Percentiles rank a stretch among this genome's conserved stretches.
These are phyloP conservation scores for Temnothorax ravouxi DNA, from an alignment of 2,888 invertebrate species.

Conservation along the genomic window DNA sequence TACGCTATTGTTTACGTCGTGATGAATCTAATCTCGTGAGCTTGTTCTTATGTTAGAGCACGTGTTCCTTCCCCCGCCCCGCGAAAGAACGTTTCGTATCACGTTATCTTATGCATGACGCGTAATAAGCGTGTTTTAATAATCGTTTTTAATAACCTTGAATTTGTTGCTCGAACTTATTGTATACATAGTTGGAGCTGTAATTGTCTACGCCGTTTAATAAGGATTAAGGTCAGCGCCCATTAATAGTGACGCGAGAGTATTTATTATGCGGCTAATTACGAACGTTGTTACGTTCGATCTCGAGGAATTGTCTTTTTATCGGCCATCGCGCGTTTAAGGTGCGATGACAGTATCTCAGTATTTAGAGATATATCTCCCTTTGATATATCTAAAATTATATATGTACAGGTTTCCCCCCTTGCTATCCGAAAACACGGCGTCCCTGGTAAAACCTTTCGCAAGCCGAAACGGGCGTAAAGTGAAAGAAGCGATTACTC, in stretches of 20 bases:
- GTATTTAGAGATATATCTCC: no score
- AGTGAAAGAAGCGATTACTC: no score
- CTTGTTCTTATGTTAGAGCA: background rate
- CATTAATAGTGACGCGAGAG: background rate
- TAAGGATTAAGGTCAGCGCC: background rate
- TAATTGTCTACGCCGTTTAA: conserved; percentile 1
- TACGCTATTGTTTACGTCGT: conserved; percentile 2
- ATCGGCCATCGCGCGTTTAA: background rate
- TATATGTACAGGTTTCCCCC: background rate
- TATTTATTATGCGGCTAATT: background rate
- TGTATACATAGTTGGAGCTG: background rate
- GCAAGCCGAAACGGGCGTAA: no score
- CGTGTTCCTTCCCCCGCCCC: background rate
- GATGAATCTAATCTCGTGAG: background rate
- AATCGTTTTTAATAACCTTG: background rate
- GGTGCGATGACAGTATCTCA: background rate
- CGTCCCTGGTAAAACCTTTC: no score
- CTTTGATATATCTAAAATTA: background rate
- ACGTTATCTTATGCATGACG: background rate
- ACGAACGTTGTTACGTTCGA: background rate
- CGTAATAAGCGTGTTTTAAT: background rate
- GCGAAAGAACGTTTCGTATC: background rate
- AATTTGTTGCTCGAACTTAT: background rate
- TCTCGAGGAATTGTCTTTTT: background rate
- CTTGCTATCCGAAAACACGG: no score